A percentile compares a stretch with the other conserved stretches of the same genome.
Evolutionary conservation across 2,888 invertebrate genomes (phyloP).

Genomic region (Amitus sp.): DNA sequence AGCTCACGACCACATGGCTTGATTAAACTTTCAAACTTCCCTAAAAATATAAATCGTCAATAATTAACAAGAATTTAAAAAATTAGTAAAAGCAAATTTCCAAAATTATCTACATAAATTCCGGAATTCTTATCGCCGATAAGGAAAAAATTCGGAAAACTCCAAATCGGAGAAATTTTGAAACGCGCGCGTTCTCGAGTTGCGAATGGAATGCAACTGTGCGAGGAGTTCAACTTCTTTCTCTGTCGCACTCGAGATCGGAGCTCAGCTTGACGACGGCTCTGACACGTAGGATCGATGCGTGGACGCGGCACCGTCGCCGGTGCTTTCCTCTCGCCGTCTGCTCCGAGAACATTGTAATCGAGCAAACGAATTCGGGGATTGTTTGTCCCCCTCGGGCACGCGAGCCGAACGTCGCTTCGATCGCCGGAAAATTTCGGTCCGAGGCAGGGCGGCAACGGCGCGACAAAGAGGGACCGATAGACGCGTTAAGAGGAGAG

Average conservation of each 20-base stretch:
- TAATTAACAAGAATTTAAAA: no score
- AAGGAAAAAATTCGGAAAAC: no score
- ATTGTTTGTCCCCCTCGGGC: neutral
- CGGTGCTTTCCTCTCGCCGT: no score
- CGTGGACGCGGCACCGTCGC: slow-evolving; percentile 40
- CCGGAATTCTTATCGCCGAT: no score
- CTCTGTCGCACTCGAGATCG: slow-evolving; percentile 34
- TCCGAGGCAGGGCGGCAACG: slow-evolving; percentile 24
- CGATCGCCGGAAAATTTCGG: neutral
- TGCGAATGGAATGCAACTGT: slow-evolving; percentile 37
- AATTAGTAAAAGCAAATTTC: no score
- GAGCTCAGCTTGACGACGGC: slow-evolving; percentile 55
- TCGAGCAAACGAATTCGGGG: no score
- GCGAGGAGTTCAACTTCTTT: slow-evolving; percentile 25
- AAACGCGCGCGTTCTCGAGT: neutral
- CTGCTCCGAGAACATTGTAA: slow-evolving; percentile 23
- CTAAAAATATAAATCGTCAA: no score
- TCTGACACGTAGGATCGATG: slow-evolving; percentile 59
- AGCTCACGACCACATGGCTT: no score
- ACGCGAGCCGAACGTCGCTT: neutral
- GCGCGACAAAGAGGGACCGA: slow-evolving; percentile 8
- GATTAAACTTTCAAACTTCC: no score
- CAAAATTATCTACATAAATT: no score
- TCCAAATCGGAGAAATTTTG: no score
- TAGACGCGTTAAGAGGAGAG: neutral